phyloP scores from a whole-genome alignment of 1,140 invertebrate genomes.

The Laupala kohalensis region DNA sequence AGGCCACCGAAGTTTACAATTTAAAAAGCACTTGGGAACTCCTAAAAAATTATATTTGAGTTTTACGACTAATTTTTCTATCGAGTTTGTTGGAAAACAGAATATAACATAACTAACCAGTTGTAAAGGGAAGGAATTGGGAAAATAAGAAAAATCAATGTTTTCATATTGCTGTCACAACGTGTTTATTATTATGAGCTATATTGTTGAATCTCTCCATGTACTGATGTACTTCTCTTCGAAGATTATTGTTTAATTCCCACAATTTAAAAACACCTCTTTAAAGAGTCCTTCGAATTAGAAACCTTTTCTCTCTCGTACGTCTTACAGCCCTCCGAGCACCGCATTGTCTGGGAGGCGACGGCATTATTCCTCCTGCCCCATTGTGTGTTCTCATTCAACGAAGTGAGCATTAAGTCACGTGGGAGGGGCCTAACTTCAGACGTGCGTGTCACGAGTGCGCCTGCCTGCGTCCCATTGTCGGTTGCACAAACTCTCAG shows the following conservation, averaged over 20 bases:
- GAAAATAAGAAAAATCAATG: too few species aligned
- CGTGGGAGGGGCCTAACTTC: neutral
- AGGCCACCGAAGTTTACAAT: too few species aligned
- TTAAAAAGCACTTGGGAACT: too few species aligned
- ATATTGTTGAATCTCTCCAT: neutral
- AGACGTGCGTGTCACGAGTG: too few species aligned
- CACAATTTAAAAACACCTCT: neutral
- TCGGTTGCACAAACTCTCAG: neutral
- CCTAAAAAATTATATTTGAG: too few species aligned
- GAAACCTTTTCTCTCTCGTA: neutral
- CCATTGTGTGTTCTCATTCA: neutral
- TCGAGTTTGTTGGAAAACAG: too few species aligned
- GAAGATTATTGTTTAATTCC: neutral
- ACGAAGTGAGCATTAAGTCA: neutral
- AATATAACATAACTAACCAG: too few species aligned
- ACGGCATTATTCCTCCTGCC: neutral
- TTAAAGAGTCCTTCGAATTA: neutral
- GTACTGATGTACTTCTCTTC: neutral
- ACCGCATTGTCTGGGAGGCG: neutral
- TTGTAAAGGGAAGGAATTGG: too few species aligned
- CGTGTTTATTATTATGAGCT: neutral
- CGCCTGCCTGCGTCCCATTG: neutral
- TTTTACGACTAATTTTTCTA: too few species aligned
- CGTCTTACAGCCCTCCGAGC: neutral
- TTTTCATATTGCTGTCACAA: too few species aligned